Base-by-base conservation (phyloP, 1,140 invertebrate species). In the Tetragonula clypearis region DNA sequence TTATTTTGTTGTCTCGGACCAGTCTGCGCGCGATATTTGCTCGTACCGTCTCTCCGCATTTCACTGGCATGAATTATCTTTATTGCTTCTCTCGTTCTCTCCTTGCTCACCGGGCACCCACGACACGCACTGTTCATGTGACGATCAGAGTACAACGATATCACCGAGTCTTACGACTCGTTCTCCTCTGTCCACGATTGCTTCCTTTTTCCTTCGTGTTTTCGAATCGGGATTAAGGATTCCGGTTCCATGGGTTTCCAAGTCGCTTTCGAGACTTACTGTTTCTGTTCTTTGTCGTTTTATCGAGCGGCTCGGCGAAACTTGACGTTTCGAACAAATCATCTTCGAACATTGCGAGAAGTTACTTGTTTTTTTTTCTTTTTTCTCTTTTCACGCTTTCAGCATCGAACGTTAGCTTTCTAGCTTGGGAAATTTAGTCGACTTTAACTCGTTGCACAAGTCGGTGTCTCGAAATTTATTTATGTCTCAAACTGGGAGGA, bases 41-140 rank as follows among this genome's bases (percentile, higher is more conserved):
- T 41, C 35, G 73, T 23, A 82, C 41, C 11, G 74, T 68, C 74
- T 26, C 19, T 55, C 69, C 15, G 2, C 53, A 30, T 69, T 58
- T 26, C 21, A 19, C 26, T 41, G 65, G 23, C 71, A 56, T n/a
- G 79, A 86, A 83, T 88, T 86, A 88, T 88, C 84, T 88, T 88
- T 79, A 86, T 79, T 86, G 74, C 75, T 58, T 9, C 12, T 65
- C 83, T 80, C 83, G 83, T 62, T 84, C 77, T 73, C 83, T 73
- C 83, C 65, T 80, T 65, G 62, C 58, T 66, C 65, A 56, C 58
- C 62, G 58, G 55, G 83, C 68, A 79, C 77, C 53, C 66, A 80
- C 68, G 69, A 75, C 87, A 83, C 79, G 84, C 76, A 68, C 60
- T 79, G 53, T 55, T 79, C 75, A 75, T 82, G 83, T 68, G 84